These are phyloP conservation scores for Conops quadrifasciatus DNA, from an alignment of 2,888 invertebrate genomes.

Conservation along the genomic window DNA sequence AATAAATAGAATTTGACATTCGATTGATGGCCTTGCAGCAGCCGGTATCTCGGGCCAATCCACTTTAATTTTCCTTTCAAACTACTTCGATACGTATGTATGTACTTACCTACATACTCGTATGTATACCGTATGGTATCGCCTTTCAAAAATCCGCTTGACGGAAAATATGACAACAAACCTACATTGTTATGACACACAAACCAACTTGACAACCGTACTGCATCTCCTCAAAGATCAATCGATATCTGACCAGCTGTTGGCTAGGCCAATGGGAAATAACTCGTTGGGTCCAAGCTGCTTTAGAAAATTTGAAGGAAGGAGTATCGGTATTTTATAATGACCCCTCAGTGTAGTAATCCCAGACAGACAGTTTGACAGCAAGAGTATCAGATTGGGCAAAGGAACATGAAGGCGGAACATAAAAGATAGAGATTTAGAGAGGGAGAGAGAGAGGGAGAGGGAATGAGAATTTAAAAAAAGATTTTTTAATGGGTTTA, in stretches of 20 bases:
- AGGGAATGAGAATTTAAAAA: background rate
- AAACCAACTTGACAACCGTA: conserved; percentile 9
- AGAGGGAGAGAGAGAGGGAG: background rate
- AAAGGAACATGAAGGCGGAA: background rate
- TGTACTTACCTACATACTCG: background rate
- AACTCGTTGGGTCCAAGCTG: too few relatives aligned
- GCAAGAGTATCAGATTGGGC: too few relatives aligned
- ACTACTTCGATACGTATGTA: background rate
- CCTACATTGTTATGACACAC: background rate
- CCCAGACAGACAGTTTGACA: background rate
- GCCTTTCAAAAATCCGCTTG: conserved; percentile 13
- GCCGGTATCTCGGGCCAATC: conserved; percentile 5
- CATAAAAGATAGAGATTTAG: background rate
- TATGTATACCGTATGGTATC: background rate
- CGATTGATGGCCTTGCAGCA: conserved; percentile 39
- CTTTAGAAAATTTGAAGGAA: too few relatives aligned
- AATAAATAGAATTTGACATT: conserved; percentile 61
- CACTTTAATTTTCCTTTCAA: conserved; percentile 9
- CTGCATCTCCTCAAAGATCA: too few relatives aligned
- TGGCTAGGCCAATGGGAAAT: conserved; percentile 5
- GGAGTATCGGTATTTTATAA: too few relatives aligned
- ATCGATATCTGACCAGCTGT: background rate
- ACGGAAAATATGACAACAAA: conserved; percentile 32
- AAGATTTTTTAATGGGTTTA: too few relatives aligned
- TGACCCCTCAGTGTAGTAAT: background rate